Conservation (phyloP, 2,797 vertebrate species). For the Argentina silus region DNA sequence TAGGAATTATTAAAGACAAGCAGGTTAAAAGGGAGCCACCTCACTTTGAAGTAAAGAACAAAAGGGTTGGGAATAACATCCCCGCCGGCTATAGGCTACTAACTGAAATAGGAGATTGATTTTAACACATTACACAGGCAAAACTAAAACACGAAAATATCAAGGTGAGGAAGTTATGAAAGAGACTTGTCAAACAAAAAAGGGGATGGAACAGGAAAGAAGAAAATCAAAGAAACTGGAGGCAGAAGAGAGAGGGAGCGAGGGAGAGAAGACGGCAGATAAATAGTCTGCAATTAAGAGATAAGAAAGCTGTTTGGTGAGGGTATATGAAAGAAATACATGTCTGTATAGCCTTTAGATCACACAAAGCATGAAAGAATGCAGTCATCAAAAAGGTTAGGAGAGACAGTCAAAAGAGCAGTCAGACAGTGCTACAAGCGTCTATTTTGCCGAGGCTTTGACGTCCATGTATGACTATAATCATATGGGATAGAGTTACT, state of each 20-base stretch:
- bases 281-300: conserved; percentile 70
- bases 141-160: conserved; percentile 59
- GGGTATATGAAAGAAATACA: conserved; percentile 42
- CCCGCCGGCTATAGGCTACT: conserved; percentile 55
- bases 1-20: conserved; percentile 60
- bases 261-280: conserved; percentile 56
- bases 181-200: conserved; percentile 51
- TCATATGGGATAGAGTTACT: conserved; percentile 75
- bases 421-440: conserved; percentile 63
- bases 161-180: conserved; percentile 54
- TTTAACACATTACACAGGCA: conserved; percentile 44
- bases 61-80: conserved; percentile 54
- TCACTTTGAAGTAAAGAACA: conserved; percentile 74
- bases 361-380: conserved; percentile 66
- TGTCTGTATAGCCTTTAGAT: conserved; percentile 56
- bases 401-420: conserved; percentile 47
- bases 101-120: conserved; percentile 61
- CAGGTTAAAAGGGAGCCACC: conserved; percentile 67
- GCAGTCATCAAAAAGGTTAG: conserved; percentile 46
- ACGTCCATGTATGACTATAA: conserved; percentile 69
- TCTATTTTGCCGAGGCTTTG: conserved; percentile 71
- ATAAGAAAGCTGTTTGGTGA: conserved; percentile 67
- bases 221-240: conserved; percentile 70
- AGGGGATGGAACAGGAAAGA: conserved; percentile 41
- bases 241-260: conserved; percentile 38